Evolutionary conservation across 2,113 vertebrate species (phyloP), one percentile per base, ranked within the genome.

Genomic region (Sapajus apella): DNA sequence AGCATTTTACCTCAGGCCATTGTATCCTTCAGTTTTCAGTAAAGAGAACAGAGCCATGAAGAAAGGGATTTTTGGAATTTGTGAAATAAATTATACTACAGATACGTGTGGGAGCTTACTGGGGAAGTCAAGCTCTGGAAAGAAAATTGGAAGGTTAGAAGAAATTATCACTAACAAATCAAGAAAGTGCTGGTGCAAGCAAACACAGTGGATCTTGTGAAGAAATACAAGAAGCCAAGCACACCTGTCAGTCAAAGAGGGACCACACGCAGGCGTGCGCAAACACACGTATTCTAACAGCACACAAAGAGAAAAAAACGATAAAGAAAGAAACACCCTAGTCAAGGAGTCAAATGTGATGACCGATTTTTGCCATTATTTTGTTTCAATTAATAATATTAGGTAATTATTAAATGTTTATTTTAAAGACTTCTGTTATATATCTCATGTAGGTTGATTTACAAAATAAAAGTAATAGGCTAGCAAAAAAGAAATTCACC

Each of bases 301-400:
- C 64, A 45, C 25, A 4, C n/a, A 61, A 87, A 56, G 16, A 86
- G 56, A 30, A 32, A 32, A 76, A 2, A 9, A 40, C 55, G 6
- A 72, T 1, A 10, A 35, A 16, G 50, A 75, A 82, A 92, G 35
- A 9, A 3, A 81, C 10, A 6, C 3, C 3, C 18, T 17, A 35
- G 0, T 35, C 4, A 76, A 87, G 76, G 35, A 85, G 16, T 40
- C 4, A 80, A 68, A 84, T 58, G 37, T 88, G 43, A 81, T 66
- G 2, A 1, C 6, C 16, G 17, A 25, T 55, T 70, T 70, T 45
- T 16, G 82, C 5, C 20, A 18, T 5, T 12, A 58, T 80, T 72
- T 94, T 82, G 56, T 93, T 91, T 94, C 21, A 87, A 32, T 82
- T 77, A 68, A 73, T 92, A 52, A 30, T n/a, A n/a, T 50, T 52